phyloP scores from a whole-genome alignment of 1,140 invertebrate genomes.

The Dreissena rostriformis region DNA sequence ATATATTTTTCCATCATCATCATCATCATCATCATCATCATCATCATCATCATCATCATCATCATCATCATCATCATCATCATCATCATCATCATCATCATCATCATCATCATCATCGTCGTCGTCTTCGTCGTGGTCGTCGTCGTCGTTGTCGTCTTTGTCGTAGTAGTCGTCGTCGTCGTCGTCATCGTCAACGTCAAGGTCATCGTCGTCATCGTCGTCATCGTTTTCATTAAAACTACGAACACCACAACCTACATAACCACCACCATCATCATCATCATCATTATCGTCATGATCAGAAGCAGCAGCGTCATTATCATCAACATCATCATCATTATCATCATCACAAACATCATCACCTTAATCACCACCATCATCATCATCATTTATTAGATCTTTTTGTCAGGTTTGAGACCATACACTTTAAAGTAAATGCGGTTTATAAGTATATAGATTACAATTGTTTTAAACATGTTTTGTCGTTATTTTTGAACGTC shows the following conservation, averaged over 20 bases:
- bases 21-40: too few relatives aligned
- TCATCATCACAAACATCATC: not conserved
- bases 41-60: too few relatives aligned
- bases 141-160: not conserved
- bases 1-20: too few relatives aligned
- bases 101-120: conserved; percentile 1
- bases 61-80: too few relatives aligned
- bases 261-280: conserved; percentile 15
- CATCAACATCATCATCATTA: conserved; percentile 6
- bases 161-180: conserved; percentile 1
- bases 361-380: not conserved
- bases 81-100: conserved; percentile 2
- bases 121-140: not conserved
- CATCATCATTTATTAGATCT: conserved; percentile 1
- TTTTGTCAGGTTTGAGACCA: too few relatives aligned
- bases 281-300: conserved; percentile 21
- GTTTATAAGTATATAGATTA: too few relatives aligned
- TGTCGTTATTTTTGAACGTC: too few relatives aligned
- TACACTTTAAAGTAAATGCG: too few relatives aligned
- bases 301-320: conserved; percentile 4
- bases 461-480: too few relatives aligned
- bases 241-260: not conserved
- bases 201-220: conserved; percentile 11
- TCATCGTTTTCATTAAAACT: not conserved
- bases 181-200: conserved; percentile 11